These are phyloP conservation scores for Myotis yumanensis DNA, from an alignment of 2,113 vertebrate genomes.

Conservation along the genomic window DNA sequence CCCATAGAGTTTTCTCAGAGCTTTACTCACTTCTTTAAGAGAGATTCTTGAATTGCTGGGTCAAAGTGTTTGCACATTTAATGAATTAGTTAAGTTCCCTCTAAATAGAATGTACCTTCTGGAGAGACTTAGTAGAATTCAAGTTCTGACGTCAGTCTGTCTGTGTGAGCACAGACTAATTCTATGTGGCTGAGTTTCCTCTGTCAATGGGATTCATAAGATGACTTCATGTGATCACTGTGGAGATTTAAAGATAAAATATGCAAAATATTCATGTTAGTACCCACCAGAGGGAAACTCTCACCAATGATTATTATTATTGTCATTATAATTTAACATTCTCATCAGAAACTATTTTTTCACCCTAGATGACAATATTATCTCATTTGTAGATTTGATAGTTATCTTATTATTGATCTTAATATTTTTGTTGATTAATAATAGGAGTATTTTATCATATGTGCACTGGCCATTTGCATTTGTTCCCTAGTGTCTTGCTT, in stretches of 20 bases:
- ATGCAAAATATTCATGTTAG: neutral
- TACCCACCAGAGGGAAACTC: neutral
- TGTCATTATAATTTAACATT: constrained; percentile 1
- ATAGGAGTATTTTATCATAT: neutral
- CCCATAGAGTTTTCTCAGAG: neutral
- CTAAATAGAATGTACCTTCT: neutral
- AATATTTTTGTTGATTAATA: constrained; percentile 13
- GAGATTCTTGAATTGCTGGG: neutral
- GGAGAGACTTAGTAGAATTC: neutral
- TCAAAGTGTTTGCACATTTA: neutral
- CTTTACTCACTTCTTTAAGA: neutral
- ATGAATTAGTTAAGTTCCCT: neutral
- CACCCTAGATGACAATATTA: neutral
- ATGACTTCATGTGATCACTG: neutral
- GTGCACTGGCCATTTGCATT: neutral
- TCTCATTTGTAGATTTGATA: neutral
- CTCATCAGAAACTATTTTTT: neutral
- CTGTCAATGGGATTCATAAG: neutral
- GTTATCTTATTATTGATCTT: neutral
- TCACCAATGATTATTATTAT: neutral
- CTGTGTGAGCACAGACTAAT: neutral
- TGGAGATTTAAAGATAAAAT: neutral
- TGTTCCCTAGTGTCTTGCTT: neutral
- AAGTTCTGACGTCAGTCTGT: neutral
- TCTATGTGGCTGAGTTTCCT: neutral